phyloP scores from a whole-genome alignment of 2,888 invertebrate species.

The Andricus quercusramuli region DNA sequence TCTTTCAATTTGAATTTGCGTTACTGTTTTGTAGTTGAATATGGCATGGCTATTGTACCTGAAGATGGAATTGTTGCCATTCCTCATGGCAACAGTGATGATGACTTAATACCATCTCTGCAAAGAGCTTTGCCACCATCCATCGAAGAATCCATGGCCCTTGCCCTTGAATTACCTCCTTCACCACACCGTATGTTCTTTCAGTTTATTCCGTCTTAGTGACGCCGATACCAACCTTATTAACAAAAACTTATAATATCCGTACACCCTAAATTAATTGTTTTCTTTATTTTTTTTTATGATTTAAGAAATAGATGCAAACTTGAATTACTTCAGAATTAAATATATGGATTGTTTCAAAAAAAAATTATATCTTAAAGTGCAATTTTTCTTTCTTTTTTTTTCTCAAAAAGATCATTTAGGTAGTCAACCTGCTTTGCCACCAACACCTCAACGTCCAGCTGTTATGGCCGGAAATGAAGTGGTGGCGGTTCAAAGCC shows the following conservation, averaged over 20 bases:
- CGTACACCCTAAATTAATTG: neutral
- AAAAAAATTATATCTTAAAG: neutral
- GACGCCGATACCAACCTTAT: neutral
- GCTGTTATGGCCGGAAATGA: slow-evolving; percentile 78
- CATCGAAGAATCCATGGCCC: slow-evolving; percentile 68
- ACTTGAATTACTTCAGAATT: neutral
- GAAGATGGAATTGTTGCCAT: slow-evolving; percentile 72
- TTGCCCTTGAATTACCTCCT: slow-evolving; percentile 69
- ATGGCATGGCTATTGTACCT: slow-evolving; percentile 70
- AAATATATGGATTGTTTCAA: neutral
- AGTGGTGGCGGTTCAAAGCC: slow-evolving; percentile 68
- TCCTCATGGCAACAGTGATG: slow-evolving; percentile 66
- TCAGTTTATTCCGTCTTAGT: slow-evolving; percentile 12
- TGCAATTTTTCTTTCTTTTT: slow-evolving; percentile 29
- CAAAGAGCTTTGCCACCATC: slow-evolving; percentile 71
- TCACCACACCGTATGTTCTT: slow-evolving; percentile 68
- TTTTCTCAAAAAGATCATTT: slow-evolving; percentile 44
- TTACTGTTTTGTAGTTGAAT: slow-evolving; percentile 65
- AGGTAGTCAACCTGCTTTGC: slow-evolving; percentile 70
- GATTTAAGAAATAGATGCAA: neutral
- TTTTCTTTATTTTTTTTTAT: neutral
- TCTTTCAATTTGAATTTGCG: slow-evolving; percentile 26
- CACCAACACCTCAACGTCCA: slow-evolving; percentile 72
- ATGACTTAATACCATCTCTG: slow-evolving; percentile 62
- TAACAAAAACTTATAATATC: slow-evolving; percentile 11